Evolutionary conservation across 30 jellyfish, hydroid and myxozoan genomes (phyloP).

Genomic region (Aurelia sp.): DNA sequence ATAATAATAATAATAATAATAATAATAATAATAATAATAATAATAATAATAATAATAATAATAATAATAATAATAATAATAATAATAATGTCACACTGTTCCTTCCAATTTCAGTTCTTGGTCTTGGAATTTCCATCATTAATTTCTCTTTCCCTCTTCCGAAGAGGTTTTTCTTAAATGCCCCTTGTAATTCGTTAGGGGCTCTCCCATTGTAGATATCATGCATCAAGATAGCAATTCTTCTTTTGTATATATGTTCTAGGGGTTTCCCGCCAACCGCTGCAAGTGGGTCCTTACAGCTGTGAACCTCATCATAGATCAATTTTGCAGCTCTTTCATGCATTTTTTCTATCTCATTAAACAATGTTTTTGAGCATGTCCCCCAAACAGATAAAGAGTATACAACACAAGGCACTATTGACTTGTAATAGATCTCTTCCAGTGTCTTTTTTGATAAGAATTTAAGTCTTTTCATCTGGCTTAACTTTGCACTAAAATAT

Average conservation of each 20-base stretch:
- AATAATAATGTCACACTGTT: conserved; percentile 25
- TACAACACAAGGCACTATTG: no score
- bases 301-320: no score
- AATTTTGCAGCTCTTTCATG: no score
- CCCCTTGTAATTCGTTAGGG: conserved; percentile 1
- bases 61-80: no score
- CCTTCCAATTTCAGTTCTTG: no score
- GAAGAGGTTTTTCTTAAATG: background rate
- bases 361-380: conserved; percentile 20
- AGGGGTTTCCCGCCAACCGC: conserved; percentile 16
- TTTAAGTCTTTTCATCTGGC: no score
- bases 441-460: no score
- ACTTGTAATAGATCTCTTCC: no score
- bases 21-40: no score
- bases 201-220: background rate
- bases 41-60: no score
- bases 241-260: conserved; percentile 2
- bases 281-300: no score
- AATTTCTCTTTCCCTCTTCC: conserved; percentile 10
- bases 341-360: conserved; percentile 22
- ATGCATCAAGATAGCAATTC: conserved; percentile 9
- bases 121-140: conserved; percentile 12
- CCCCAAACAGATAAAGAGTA: conserved; percentile 17
- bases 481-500: background rate
- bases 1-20: no score